Percentiles rank a stretch among this genome's conserved stretches.
These are phyloP conservation scores for Morpho achilles DNA, from an alignment of 2,888 invertebrate genomes.

Conservation along the genomic window DNA sequence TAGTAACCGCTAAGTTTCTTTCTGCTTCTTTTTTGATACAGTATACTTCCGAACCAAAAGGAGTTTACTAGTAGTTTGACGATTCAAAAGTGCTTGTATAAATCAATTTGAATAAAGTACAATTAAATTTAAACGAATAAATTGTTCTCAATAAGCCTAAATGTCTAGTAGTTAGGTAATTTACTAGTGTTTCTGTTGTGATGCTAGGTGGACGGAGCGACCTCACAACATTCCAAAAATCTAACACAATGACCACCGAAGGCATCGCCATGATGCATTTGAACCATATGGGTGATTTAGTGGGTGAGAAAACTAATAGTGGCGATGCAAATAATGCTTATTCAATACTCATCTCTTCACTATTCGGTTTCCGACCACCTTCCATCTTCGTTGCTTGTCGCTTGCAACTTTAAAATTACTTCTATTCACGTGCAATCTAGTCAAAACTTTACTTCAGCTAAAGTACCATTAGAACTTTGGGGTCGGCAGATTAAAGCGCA, in stretches of 20 bases:
- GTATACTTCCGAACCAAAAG: no score
- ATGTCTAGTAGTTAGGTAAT: not conserved
- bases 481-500: no score
- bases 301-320: constrained; percentile 51
- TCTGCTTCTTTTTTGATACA: no score
- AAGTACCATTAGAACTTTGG: no score
- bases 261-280: constrained; percentile 66
- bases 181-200: constrained; percentile 33
- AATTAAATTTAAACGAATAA: no score
- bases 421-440: constrained; percentile 6
- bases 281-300: constrained; percentile 72
- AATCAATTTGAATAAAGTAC: no score
- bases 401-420: constrained; percentile 23
- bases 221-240: constrained; percentile 42
- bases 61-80: no score
- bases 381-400: constrained; percentile 49
- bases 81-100: no score
- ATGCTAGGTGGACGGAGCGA: constrained; percentile 77
- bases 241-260: constrained; percentile 49
- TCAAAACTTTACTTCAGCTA: no score
- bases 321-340: constrained; percentile 42
- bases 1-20: no score
- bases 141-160: no score
- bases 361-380: constrained; percentile 70
- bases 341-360: constrained; percentile 22